phyloP scores from a whole-genome alignment of 2,113 vertebrate genomes.

The Xiphophorus couchianus region DNA sequence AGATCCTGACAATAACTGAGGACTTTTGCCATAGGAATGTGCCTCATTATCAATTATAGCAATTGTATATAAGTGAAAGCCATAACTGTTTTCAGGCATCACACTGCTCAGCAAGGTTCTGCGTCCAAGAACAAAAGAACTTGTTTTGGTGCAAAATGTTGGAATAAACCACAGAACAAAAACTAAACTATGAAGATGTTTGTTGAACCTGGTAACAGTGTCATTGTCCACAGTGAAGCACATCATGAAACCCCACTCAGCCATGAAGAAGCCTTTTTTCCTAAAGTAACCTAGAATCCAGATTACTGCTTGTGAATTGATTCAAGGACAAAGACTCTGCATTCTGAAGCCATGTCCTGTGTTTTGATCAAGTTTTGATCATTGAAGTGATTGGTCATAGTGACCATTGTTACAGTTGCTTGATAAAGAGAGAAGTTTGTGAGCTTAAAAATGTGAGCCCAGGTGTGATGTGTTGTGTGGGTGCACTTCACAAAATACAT shows the following conservation, averaged over 20 bases:
- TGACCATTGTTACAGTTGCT: neutral
- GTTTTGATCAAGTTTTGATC: neutral
- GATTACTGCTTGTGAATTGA: neutral
- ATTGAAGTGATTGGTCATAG: neutral
- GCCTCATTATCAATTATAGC: neutral
- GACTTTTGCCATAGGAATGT: neutral
- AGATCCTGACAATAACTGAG: too few relatives aligned
- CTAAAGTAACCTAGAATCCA: neutral
- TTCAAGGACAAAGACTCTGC: too few relatives aligned
- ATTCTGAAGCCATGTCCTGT: neutral
- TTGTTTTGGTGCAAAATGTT: neutral
- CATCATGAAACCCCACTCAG: neutral
- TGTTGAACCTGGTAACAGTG: neutral
- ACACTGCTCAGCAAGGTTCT: neutral
- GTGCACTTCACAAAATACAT: neutral
- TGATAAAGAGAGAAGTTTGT: neutral
- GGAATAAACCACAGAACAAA: neutral
- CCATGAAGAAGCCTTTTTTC: neutral
- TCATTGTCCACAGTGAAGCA: neutral
- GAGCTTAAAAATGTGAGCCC: neutral
- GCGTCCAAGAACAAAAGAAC: neutral
- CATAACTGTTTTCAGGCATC: neutral
- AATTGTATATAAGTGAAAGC: neutral
- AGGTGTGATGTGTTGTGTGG: neutral
- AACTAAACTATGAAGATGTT: neutral